Conservation (phyloP, 2,888 invertebrate species). For the Vanessa cardui region DNA sequence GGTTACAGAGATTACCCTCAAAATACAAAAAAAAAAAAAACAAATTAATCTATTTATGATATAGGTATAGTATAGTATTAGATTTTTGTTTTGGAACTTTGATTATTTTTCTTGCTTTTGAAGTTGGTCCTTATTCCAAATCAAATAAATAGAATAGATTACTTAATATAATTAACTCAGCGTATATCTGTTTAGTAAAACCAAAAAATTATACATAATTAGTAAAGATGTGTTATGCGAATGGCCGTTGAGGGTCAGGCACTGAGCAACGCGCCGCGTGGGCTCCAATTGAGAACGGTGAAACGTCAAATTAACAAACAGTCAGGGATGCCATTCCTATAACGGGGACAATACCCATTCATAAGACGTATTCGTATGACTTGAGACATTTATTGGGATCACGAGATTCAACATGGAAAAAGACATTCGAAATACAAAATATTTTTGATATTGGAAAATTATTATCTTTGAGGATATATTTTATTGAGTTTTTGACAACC, state of each 20-base stretch:
- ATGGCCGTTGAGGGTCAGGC: constrained; percentile 64
- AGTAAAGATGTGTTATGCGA: constrained; percentile 66
- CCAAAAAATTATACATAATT: constrained; percentile 14
- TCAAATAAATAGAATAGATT: too few relatives aligned
- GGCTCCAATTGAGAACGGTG: constrained; percentile 74
- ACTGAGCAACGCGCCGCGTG: constrained; percentile 54
- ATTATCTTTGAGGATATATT: neutral
- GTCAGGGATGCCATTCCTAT: constrained; percentile 55
- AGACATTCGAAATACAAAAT: neutral
- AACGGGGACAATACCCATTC: constrained; percentile 31
- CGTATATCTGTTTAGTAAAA: neutral
- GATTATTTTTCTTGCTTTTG: too few relatives aligned
- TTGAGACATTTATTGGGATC: constrained; percentile 29
- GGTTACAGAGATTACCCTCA: too few relatives aligned
- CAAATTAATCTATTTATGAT: too few relatives aligned
- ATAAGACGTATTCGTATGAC: constrained; percentile 17
- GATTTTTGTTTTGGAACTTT: too few relatives aligned
- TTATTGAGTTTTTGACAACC: constrained; percentile 19
- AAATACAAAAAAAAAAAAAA: too few relatives aligned
- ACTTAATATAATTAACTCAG: neutral
- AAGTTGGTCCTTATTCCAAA: too few relatives aligned
- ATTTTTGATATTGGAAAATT: neutral
- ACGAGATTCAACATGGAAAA: neutral
- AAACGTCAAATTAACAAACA: constrained; percentile 68
- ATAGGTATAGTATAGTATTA: too few relatives aligned